These are phyloP conservation scores for Stegodyphus mimosarum DNA, from an alignment of 1,140 invertebrate genomes.

Conservation along the genomic window DNA sequence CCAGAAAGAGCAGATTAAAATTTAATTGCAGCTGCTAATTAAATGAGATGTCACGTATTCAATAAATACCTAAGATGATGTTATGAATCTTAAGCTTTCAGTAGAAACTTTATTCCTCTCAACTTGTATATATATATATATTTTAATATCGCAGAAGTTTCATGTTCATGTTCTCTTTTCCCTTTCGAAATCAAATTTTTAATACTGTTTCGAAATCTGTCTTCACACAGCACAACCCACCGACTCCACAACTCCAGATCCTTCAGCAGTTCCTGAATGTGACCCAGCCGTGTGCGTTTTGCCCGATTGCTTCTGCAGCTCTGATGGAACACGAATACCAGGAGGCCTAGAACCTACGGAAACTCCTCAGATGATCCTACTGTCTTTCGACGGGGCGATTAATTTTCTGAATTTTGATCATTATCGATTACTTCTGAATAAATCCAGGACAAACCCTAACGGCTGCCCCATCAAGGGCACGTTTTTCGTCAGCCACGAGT, in stretches of 20 bases:
- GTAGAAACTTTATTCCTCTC: too few species aligned
- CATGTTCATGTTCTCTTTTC: too few species aligned
- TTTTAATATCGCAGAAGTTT: too few species aligned
- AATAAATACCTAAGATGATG: too few species aligned
- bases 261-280: conserved; percentile 89
- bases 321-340: conserved; percentile 90
- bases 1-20: too few species aligned
- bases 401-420: conserved; percentile 93
- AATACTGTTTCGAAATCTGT: too few species aligned
- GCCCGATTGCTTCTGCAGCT: conserved; percentile 93
- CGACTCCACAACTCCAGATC: conserved; percentile 71
- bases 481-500: conserved; percentile 96
- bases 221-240: not conserved
- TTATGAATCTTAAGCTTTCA: too few species aligned
- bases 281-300: conserved; percentile 87
- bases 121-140: too few species aligned
- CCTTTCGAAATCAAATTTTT: too few species aligned
- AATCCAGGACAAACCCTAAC: conserved; percentile 75
- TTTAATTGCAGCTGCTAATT: too few species aligned
- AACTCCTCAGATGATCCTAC: conserved; percentile 94
- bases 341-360: conserved; percentile 74
- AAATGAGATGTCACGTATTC: too few species aligned
- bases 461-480: conserved; percentile 92
- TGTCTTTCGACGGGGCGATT: conserved; percentile 94
- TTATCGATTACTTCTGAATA: conserved; percentile 74